Conservation (phyloP, 2,797 vertebrate genomes). For the Hypotaenidia philippensis region DNA sequence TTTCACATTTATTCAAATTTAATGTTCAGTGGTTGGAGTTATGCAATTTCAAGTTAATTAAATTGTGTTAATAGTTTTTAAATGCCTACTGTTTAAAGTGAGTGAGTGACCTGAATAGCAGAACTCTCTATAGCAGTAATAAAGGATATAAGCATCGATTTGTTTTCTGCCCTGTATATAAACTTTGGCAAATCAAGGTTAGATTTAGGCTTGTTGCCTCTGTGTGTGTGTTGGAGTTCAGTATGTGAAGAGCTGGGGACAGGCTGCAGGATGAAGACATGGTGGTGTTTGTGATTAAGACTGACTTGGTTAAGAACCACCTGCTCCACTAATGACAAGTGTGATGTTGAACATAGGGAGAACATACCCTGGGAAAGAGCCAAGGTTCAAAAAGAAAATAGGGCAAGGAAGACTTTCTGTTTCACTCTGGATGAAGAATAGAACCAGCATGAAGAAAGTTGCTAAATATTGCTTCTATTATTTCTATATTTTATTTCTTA, state of each 20-base stretch:
- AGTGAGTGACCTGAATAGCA: neutral
- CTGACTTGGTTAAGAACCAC: neutral
- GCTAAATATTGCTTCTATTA: neutral
- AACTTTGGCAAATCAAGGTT: neutral
- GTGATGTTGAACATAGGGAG: neutral
- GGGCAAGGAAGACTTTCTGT: neutral
- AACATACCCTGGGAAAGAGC: neutral
- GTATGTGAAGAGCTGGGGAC: neutral
- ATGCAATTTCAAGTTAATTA: conserved; percentile 31
- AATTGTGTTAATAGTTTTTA: conserved; percentile 17
- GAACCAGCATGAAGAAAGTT: conserved; percentile 3
- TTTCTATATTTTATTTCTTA: neutral
- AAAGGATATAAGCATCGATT: neutral
- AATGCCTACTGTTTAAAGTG: neutral
- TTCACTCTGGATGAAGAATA: neutral
- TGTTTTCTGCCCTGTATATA: neutral
- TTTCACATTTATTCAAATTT: neutral
- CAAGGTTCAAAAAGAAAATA: neutral
- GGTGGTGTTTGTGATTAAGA: neutral
- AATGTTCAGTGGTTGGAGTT: neutral
- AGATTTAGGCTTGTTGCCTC: neutral
- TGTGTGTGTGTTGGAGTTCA: neutral
- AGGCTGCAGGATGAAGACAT: neutral
- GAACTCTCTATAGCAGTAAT: neutral
- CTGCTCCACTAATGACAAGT: neutral